phyloP scores from a whole-genome alignment of 2,113 vertebrate species.

The Aptenodytes patagonicus region DNA sequence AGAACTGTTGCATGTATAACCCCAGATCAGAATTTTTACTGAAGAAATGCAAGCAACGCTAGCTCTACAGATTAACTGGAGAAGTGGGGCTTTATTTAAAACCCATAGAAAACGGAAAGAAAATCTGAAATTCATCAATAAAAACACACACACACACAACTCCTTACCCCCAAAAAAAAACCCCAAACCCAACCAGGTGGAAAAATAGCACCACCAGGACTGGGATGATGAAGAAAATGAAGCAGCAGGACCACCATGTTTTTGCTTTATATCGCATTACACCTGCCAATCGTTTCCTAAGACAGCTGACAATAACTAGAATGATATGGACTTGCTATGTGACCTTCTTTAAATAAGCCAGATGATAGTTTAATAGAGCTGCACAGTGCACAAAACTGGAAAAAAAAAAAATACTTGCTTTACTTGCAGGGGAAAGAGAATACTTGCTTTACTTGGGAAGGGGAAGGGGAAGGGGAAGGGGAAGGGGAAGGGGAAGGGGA shows the following conservation, averaged over 20 bases:
- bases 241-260: background rate
- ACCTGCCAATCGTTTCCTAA: background rate
- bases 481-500: too few species aligned
- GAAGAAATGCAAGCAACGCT: background rate
- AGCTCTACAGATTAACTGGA: background rate
- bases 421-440: too few species aligned
- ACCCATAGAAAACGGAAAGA: background rate
- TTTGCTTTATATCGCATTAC: background rate
- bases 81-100: background rate
- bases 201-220: background rate
- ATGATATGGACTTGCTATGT: slow-evolving; percentile 14
- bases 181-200: background rate
- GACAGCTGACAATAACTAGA: slow-evolving; percentile 71
- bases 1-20: background rate
- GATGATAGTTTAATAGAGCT: background rate
- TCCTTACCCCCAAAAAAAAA: rapidly evolving
- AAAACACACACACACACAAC: background rate
- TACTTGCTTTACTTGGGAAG: too few species aligned
- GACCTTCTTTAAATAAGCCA: slow-evolving; percentile 17
- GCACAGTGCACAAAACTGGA: background rate
- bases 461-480: background rate
- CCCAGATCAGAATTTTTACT: background rate
- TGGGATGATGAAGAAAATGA: background rate
- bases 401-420: too few species aligned
- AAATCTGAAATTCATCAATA: background rate